phyloP scores from a whole-genome alignment of 2,888 invertebrate genomes.

The Dilophus febrilis region DNA sequence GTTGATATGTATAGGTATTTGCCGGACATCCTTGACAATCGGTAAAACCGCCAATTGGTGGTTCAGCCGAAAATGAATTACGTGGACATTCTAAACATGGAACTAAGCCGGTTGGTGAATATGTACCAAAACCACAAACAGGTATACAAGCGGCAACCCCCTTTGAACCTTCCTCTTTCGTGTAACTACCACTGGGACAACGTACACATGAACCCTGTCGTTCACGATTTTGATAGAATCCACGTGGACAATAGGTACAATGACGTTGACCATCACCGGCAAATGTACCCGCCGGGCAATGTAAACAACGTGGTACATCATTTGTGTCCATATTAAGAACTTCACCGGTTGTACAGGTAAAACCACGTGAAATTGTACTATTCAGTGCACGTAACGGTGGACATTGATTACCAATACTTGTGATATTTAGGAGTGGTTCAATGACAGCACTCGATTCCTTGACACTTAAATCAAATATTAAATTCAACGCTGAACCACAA shows the following conservation, averaged over 20 bases:
- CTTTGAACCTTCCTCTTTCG: slow-evolving; percentile 78
- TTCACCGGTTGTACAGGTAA: slow-evolving; percentile 85
- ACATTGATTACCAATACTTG: slow-evolving; percentile 81
- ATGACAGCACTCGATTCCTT: slow-evolving; percentile 82
- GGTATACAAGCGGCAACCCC: slow-evolving; percentile 74
- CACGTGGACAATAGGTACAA: slow-evolving; percentile 81
- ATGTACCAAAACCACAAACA: slow-evolving; percentile 91
- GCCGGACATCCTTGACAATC: slow-evolving; percentile 88
- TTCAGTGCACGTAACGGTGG: slow-evolving; percentile 75
- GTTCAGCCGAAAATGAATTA: slow-evolving; percentile 76
- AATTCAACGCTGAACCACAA: slow-evolving; percentile 81
- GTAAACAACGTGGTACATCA: slow-evolving; percentile 81
- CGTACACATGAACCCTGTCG: slow-evolving; percentile 77
- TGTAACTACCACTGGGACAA: slow-evolving; percentile 87
- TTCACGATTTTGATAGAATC: slow-evolving; percentile 84
- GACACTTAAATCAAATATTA: slow-evolving; percentile 86
- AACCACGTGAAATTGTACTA: slow-evolving; percentile 72
- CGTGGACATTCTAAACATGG: slow-evolving; percentile 88
- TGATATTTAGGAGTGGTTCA: slow-evolving; percentile 74
- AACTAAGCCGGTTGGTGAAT: slow-evolving; percentile 83
- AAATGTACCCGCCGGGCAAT: slow-evolving; percentile 93
- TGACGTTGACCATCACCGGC: slow-evolving; percentile 78
- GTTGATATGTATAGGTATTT: slow-evolving; percentile 78
- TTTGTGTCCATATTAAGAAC: slow-evolving; percentile 85
- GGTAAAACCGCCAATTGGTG: slow-evolving; percentile 79